Base-by-base conservation (phyloP, 1,140 invertebrate species). In the Psilanteris sp. region DNA sequence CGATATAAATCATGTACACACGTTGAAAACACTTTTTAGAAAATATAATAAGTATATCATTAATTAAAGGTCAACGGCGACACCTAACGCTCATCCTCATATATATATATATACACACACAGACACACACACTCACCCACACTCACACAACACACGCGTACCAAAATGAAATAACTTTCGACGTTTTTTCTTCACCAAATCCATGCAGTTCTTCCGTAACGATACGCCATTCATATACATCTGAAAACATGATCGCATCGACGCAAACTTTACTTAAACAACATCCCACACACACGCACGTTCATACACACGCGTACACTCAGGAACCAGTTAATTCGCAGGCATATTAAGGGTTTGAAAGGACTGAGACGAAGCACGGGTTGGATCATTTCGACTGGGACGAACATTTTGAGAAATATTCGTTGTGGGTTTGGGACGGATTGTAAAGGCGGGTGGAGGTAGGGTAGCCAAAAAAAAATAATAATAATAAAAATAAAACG, bases 1-100 rank as follows among this genome's bases (percentile, higher is more conserved):
- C 68, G 62, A 55, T 52, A 79, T 76, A 77, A 73, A 75, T 64
- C 67, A 68, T 71, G 74, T 77, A 71, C 74, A 77, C 74, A 77
- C 67, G 66, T 77, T 71, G 67, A 77, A 5, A 62, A 77, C 59
- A 77, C 74, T 55, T 77, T 77, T 71, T 77, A 77, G 74, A 71
- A n/a, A 71, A 32, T 77, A 77, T 50, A 79, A 79, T 52, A 72
- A 72, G 44, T 62, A 67, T 64, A 75, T 61, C 37, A 68, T 68
- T 64, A 77, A 52, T 61, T 77, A 68, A 70, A 62, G 29, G 44
- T 66, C 26, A 37, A 43, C 11, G 36, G 6, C 16, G 11, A 36
- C 10, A 27, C 43, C n/a, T n/a, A n/a, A n/a, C n/a, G n/a, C n/a
- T n/a, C n/a, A n/a, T n/a, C n/a, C n/a, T n/a, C n/a, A n/a, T n/a